Conservation (phyloP, 2,797 vertebrate genomes). For the Lateolabrax maculatus region DNA sequence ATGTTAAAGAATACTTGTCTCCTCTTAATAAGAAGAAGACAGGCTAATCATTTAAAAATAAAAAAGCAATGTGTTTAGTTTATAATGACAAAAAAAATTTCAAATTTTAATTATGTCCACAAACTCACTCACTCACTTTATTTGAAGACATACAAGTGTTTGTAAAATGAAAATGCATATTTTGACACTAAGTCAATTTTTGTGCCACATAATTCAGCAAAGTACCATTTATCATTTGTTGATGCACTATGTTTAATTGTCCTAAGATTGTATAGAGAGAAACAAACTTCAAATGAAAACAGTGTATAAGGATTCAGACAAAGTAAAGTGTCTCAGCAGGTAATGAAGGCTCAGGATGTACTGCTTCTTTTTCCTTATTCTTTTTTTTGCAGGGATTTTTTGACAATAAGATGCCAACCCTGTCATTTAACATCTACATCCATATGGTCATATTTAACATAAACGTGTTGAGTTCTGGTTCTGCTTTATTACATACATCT, state of each 20-base stretch:
- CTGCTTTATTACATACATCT: background rate
- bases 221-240: constrained; percentile 6
- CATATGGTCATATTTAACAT: background rate
- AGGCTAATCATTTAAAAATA: background rate
- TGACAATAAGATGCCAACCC: too few species aligned
- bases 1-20: background rate
- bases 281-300: background rate
- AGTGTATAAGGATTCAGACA: background rate
- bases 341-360: background rate
- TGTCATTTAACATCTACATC: background rate
- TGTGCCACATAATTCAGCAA: background rate
- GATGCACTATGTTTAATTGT: background rate
- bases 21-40: background rate
- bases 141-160: background rate
- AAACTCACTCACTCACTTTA: background rate
- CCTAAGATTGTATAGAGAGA: background rate
- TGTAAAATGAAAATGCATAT: constrained; percentile 17
- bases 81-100: background rate
- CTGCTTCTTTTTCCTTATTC: too few species aligned
- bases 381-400: too few species aligned
- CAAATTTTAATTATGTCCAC: background rate
- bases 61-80: background rate
- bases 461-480: background rate
- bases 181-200: background rate
- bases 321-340: background rate